Percentiles rank a stretch among this genome's conserved stretches.
Conservation (phyloP, 2,888 invertebrate species). For the Caenorhabditis sinica region DNA sequence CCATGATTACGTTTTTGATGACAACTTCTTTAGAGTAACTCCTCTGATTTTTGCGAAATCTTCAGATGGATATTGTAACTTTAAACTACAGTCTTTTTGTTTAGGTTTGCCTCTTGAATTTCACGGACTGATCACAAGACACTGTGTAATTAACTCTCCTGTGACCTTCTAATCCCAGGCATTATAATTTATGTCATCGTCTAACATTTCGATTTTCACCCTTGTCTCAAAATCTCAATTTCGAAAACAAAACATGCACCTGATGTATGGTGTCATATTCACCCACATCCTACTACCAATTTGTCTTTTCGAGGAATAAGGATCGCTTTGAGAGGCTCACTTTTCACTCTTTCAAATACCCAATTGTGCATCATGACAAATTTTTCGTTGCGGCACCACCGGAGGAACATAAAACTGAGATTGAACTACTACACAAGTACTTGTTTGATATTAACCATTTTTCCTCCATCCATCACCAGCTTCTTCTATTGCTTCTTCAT, state of each 20-base stretch:
- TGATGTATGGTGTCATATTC: slow-evolving; percentile 33
- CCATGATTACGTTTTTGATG: too few relatives aligned
- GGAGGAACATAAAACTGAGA: slow-evolving; percentile 47
- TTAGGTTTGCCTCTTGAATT: too few relatives aligned
- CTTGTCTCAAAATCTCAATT: slow-evolving; percentile 2
- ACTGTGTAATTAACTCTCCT: not conserved
- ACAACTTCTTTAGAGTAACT: too few relatives aligned
- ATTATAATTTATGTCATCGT: not conserved
- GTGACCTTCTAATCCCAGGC: not conserved
- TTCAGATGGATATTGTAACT: not conserved
- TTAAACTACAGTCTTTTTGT: not conserved
- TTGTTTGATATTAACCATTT: slow-evolving; percentile 65
- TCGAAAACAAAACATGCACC: slow-evolving; percentile 14
- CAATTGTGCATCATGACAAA: slow-evolving; percentile 51
- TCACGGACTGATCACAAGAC: too few relatives aligned
- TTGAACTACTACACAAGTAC: slow-evolving; percentile 57
- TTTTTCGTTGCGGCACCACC: not conserved
- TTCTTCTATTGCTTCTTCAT: slow-evolving; percentile 34
- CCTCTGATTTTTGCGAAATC: not conserved
- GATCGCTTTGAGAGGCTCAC: not conserved
- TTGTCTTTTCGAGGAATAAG: slow-evolving; percentile 25
- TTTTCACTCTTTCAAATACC: slow-evolving; percentile 35
- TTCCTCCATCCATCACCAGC: slow-evolving; percentile 47
- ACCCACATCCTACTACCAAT: slow-evolving; percentile 27
- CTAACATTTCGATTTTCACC: not conserved